Base-by-base conservation (phyloP, 2,797 vertebrate species). In the Sebastes jordani region DNA sequence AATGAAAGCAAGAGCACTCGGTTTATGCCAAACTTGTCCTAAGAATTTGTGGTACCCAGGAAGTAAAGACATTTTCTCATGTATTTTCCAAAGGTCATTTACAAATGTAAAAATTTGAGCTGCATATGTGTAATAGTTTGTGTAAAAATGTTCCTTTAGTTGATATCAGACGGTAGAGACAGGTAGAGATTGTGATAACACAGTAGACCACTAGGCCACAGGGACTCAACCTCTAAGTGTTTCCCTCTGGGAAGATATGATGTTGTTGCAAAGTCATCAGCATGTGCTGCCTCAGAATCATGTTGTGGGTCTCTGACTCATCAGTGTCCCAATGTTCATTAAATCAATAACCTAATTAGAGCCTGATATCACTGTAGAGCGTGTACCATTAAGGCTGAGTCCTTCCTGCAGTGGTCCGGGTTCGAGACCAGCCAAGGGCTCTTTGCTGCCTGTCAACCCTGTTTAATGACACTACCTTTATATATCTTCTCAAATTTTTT, bases 391-490 rank as follows among this genome's bases (percentile, higher is more conserved):
- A 46, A 46, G 16, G 16, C 0, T 18, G 16, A 46, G 42, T 46
- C 42, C 16, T 46, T 46, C 0, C 42, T 18, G 16, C 3, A 46
- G 16, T 2, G 42, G 42, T 0, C 7, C 0, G 7, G 42, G 16
- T 49, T 49, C 3, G 1, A 46, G 42, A 16, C 16, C 14, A 18
- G 42, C 42, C 42, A 18, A 49, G 42, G 42, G 0, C 42, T 18
- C 16, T 46, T 46, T 46, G 16, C 42, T 3, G 42, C 0, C 0
- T 46, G 42, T 3, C 42, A 46, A 38, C 42, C 42, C 38, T 16
- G 16, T 46, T 0, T 36, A 36, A 36, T 36, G 34, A 36, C 34
- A 36, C 34, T 36, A 36, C 34, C 34, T 36, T 36, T 36, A 36
- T 36, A 36, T 36, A 36, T 36, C 34, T 36, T 36, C 34, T 36